Conservation (phyloP, 1,140 invertebrate species). For the Macrostomum lignano region DNA sequence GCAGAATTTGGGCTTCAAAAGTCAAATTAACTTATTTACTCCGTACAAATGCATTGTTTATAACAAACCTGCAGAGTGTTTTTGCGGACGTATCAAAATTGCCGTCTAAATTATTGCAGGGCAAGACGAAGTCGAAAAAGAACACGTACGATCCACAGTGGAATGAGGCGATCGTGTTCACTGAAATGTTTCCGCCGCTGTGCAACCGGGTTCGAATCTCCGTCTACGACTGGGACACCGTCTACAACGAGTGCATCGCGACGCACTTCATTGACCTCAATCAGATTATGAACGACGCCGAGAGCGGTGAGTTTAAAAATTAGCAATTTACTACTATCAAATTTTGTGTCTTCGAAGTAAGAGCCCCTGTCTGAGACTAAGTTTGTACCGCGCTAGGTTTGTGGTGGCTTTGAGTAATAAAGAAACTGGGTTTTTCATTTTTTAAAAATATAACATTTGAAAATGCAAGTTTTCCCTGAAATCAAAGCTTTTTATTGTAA, state of each 20-base stretch:
- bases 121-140: constrained; percentile 21
- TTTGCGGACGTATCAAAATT: no score
- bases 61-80: no score
- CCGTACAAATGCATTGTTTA: no score
- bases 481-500: no score
- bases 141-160: constrained; percentile 22
- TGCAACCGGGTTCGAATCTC: constrained; percentile 21
- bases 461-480: background rate
- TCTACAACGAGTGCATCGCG: constrained; percentile 25
- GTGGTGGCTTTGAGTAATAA: background rate
- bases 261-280: constrained; percentile 25
- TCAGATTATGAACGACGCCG: constrained; percentile 16
- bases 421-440: background rate
- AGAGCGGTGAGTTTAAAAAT: constrained; percentile 6
- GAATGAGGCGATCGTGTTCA: constrained; percentile 26
- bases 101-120: constrained; percentile 13
- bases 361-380: background rate
- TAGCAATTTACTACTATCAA: background rate
- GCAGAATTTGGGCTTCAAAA: no score
- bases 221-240: constrained; percentile 20
- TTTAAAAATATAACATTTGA: no score
- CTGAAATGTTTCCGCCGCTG: constrained; percentile 27
- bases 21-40: no score
- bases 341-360: background rate
- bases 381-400: background rate